phyloP scores from a whole-genome alignment of 2,888 invertebrate genomes.

The Bugula neritina region DNA sequence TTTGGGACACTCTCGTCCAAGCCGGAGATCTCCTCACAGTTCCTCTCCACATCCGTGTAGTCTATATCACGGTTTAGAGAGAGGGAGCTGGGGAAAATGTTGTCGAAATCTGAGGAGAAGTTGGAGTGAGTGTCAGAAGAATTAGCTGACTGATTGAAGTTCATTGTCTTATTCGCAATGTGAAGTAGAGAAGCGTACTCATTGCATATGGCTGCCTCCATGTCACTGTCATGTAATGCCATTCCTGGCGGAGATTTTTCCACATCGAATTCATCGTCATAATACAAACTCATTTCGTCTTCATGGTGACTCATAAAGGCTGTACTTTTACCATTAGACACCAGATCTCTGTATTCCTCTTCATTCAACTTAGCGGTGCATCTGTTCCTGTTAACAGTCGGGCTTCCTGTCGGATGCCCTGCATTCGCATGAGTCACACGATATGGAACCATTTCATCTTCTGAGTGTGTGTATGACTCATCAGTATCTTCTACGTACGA shows the following conservation, averaged over 20 bases:
- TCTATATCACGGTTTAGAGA: neutral
- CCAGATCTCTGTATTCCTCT: slow-evolving; percentile 3
- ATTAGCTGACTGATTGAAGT: neutral
- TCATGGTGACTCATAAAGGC: slow-evolving; percentile 18
- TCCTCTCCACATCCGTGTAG: neutral
- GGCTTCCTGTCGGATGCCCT: neutral
- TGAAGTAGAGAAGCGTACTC: slow-evolving; percentile 11
- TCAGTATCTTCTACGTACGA: slow-evolving; percentile 17
- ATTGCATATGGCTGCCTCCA: slow-evolving; percentile 10
- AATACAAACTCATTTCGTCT: neutral
- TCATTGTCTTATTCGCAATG: neutral
- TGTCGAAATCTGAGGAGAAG: slow-evolving; percentile 26
- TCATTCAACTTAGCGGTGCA: neutral
- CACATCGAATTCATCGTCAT: slow-evolving; percentile 22
- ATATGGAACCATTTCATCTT: neutral
- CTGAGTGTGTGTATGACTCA: neutral
- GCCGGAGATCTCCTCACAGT: neutral
- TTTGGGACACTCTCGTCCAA: slow-evolving; percentile 24
- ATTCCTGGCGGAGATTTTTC: neutral
- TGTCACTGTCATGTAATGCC: slow-evolving; percentile 2
- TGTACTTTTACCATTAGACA: slow-evolving; percentile 20
- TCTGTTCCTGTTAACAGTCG: neutral
- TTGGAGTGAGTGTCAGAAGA: slow-evolving; percentile 21
- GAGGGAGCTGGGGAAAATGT: slow-evolving; percentile 13
- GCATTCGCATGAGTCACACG: neutral